Base-by-base conservation (phyloP, 2,888 invertebrate species). In the Harpalus rubripes region DNA sequence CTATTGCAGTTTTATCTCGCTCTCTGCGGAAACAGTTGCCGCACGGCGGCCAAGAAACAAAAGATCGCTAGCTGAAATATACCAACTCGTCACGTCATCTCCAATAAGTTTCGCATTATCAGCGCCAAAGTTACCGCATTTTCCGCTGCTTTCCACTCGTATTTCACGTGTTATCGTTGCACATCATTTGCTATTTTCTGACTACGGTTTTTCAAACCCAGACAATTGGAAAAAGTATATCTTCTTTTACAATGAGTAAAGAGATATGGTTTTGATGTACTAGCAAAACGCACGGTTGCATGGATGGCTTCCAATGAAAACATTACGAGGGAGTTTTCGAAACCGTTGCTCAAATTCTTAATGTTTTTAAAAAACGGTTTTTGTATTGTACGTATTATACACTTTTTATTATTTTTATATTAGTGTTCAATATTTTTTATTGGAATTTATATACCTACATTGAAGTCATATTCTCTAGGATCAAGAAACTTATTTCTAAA, bases 31-130 rank as follows among this genome's bases (percentile, higher is more conserved):
- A 68, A 68, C 68, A 68, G 68, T 68, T 39, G n/a, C 68, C 68
- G 32, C 26, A 26, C 15, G 68, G 68, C 32, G 26, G 68, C 68
- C n/a, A 68, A 32, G 68, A 68, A 68, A 68, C 68, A 68, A 68
- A 39, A 68, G 68, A 68, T 68, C 68, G 68, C 68, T 7, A 63
- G 26, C 63, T 68, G 68, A 68, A 68, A 68, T 68, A 68, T 68
- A 68, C 68, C n/a, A 68, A 68, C 32, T 65, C 81, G 65, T 81
- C 81, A 63, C 81, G 81, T 81, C 81, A 44, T 65, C 65, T 52
- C 52, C 81, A 65, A 68, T 81, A 81, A 81, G 81, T 81, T 81
- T 81, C 81, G 65, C 65, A 81, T 81, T 81, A 81, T 81, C 81
- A 81, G 81, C 81, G 63, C 52, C 44, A 65, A 81, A 81, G n/a